Base-by-base conservation (phyloP, 2,888 invertebrate species). In the Polydrusus pterygomalis region DNA sequence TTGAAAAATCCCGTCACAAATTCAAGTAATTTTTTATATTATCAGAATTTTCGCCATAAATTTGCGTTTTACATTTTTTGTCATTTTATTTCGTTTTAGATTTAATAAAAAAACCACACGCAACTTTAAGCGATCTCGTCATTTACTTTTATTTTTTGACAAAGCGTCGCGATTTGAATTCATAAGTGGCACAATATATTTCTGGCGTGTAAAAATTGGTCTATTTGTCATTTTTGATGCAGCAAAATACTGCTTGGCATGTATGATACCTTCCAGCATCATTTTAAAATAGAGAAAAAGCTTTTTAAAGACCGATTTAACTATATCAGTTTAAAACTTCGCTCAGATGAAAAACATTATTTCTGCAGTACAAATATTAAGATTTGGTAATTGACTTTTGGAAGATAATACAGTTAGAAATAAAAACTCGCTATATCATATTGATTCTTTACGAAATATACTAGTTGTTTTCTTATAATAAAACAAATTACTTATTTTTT, bases 71-170 rank as follows among this genome's bases (percentile, higher is more conserved):
- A 34, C 34, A 56, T 56, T n/a, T n/a, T n/a, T 60, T 60, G 40
- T 1, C 58, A 8, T 60, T 58, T 60, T 60, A 40, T 60, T 38
- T 60, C 17, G 15, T 60, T 60, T 38, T 15, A 38, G 58, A 38
- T 60, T 60, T 60, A 60, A 60, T 60, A 60, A 60, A 60, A 56
- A 60, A 60, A 38, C 58, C 54, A 6, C 38, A 60, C 38, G 58
- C 64, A 64, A 25, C 45, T 40, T 45, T 49, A 65, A 65, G 65
- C 49, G 49, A 25, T 38, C 38, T 65, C 38, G 47, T 65, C 49
- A 65, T 65, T 65, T 65, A 49, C 65, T 45, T 65, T 34, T 65
- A 65, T 65, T 65, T 49, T 65, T 65, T 65, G 65, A 65, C 65
- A 65, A 65, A 65, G 65, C 49, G 17, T 13, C n/a, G 34, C 65